phyloP scores from a whole-genome alignment of 1,140 invertebrate genomes.

The Solenopsis invicta region DNA sequence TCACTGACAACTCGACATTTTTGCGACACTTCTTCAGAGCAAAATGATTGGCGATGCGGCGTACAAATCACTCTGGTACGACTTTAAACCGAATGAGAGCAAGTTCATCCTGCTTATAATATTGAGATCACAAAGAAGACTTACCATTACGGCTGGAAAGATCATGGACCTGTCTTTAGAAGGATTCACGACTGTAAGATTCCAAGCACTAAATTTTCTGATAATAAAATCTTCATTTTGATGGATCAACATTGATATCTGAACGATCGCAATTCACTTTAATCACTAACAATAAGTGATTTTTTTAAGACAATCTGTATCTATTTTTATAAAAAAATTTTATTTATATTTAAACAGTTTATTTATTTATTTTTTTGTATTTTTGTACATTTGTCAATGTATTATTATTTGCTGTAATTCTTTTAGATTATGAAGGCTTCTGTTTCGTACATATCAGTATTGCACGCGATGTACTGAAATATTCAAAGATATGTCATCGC shows the following conservation, averaged over 20 bases:
- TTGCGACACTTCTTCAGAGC: constrained; percentile 57
- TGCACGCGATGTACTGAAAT: constrained; percentile 56
- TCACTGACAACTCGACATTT: background rate
- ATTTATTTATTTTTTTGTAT: background rate
- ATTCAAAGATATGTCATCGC: background rate
- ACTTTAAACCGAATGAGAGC: constrained; percentile 42
- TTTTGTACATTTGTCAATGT: background rate
- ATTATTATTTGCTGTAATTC: constrained; percentile 13
- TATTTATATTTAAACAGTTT: background rate
- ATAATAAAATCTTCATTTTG: background rate
- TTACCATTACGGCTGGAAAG: constrained; percentile 68
- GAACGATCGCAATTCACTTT: background rate
- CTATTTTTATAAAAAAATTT: background rate
- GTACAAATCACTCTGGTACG: constrained; percentile 63
- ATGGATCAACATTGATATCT: background rate
- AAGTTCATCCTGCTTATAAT: constrained; percentile 62
- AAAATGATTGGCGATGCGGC: constrained; percentile 42
- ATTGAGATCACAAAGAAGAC: constrained; percentile 63
- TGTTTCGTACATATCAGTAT: constrained; percentile 60
- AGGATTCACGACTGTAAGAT: constrained; percentile 65
- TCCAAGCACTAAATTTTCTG: background rate
- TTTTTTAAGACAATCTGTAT: background rate
- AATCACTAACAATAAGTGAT: background rate
- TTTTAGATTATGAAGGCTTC: constrained; percentile 65
- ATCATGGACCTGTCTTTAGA: constrained; percentile 64